phyloP scores from a whole-genome alignment of 2,113 vertebrate species.

The Danionella cerebrum region DNA sequence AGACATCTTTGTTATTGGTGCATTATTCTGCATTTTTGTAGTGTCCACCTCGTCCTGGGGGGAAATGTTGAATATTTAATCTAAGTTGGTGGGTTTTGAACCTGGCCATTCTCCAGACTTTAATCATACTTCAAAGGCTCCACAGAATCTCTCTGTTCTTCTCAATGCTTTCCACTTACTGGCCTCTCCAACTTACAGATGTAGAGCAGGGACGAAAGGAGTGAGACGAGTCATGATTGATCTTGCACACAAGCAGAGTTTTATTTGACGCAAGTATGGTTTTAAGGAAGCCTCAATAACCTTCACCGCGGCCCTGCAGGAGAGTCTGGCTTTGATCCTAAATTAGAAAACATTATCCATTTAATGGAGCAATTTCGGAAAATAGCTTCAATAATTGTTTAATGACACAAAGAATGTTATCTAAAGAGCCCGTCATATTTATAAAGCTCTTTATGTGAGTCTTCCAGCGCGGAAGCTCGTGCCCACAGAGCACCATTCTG shows the following conservation, averaged over 20 bases:
- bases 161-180: conserved; percentile 41
- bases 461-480: conserved; percentile 18
- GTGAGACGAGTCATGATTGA: conserved; percentile 44
- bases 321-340: conserved; percentile 41
- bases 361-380: conserved; percentile 54
- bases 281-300: conserved; percentile 46
- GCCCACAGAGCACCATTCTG: conserved; percentile 40
- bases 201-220: not conserved
- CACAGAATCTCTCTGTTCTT: conserved; percentile 9
- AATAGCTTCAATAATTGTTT: conserved; percentile 40
- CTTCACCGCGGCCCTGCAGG: conserved; percentile 12
- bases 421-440: conserved; percentile 27
- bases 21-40: not conserved
- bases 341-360: conserved; percentile 51
- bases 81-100: conserved; percentile 24
- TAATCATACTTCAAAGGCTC: conserved; percentile 60
- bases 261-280: conserved; percentile 35
- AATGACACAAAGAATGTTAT: conserved; percentile 44
- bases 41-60: not conserved
- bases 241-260: conserved; percentile 48
- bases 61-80: not conserved
- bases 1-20: not conserved
- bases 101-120: conserved; percentile 49
- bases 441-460: conserved; percentile 16
- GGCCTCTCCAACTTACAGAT: conserved; percentile 41